Conservation (phyloP, 2,888 invertebrate species). For the Rhamphomyia laevipes region DNA sequence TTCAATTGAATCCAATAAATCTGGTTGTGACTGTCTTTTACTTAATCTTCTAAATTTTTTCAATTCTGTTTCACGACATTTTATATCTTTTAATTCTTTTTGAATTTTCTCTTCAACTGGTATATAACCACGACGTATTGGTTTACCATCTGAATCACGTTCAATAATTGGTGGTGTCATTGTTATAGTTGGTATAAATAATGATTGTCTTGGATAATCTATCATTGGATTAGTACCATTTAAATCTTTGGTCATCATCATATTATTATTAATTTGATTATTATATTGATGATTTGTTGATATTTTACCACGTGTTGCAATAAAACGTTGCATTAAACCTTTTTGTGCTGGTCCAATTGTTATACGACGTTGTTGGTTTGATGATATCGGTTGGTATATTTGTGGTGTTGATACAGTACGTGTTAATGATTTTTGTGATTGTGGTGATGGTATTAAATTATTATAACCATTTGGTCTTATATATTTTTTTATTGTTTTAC, state of each 20-base stretch:
- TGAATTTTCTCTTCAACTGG: conserved; percentile 84
- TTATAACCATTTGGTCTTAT: conserved; percentile 33
- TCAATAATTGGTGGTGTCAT: conserved; percentile 39
- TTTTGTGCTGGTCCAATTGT: conserved; percentile 52
- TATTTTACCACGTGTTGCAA: conserved; percentile 66
- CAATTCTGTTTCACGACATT: conserved; percentile 66
- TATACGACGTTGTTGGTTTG: conserved; percentile 40
- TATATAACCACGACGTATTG: conserved; percentile 62
- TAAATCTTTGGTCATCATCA: conserved; percentile 2
- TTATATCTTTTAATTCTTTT: conserved; percentile 74
- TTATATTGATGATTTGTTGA: conserved; percentile 19
- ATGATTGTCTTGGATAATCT: conserved; percentile 21
- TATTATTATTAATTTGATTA: background rate
- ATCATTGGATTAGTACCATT: conserved; percentile 11
- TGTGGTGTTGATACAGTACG: conserved; percentile 33
- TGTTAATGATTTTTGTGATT: conserved; percentile 26
- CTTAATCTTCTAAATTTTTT: conserved; percentile 53
- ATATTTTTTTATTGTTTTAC: conserved; percentile 25
- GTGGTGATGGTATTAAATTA: conserved; percentile 34
- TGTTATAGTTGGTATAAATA: conserved; percentile 28
- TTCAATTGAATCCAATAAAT: conserved; percentile 48
- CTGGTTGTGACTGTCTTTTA: conserved; percentile 50
- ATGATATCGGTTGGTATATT: conserved; percentile 12
- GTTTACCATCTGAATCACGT: conserved; percentile 49
- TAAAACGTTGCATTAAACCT: conserved; percentile 76